Evolutionary conservation across 2,888 invertebrate species (phyloP), one percentile per base, ranked within the genome.

Genomic region (Drosophila ustulata): DNA sequence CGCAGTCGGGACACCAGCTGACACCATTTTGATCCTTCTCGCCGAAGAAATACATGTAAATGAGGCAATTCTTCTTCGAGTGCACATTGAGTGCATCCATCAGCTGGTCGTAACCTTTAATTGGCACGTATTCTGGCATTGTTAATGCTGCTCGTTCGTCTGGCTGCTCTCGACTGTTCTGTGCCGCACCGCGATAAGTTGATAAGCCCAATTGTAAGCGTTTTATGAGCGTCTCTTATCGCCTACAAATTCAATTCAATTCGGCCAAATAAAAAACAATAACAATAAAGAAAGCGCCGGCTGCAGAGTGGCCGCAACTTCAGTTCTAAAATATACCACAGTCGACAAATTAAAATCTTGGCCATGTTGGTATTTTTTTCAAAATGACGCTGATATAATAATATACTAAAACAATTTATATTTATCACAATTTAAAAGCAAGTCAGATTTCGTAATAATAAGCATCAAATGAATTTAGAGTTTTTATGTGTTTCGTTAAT

Each of bases 1-100:
- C 95, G 91, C 98, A 98, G 92, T 98, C 98, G 0, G 95, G 94
- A 89, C 98, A 98, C 98, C 98, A 98, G 90, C 96, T 97, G 43
- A 93, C 91, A 0, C 97, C 97, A 0, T 72, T 59, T 26, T 69
- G 69, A 50, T 88, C 77, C 89, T 94, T 94, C 25, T 78, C 76
- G 8, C 85, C 85, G 23, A 71, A 75, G 45, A 85, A 84, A 39
- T 85, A 85, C 5, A 90, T 56, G 39, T 88, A 90, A 26, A 91
- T 71, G 3, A 78, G 77, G 7, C 66, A 76, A 7, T 58, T 68
- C 3, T 51, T 30, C 5, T 67, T 71, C 0, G 50, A 46, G 3
- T 80, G 50, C 41, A 45, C 4, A 26, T 78, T 68, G 0, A 88
- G 67, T n/a, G 73, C 56, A 30, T 68, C 63, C 65, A 75, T 58